These are phyloP conservation scores for Xerus inauris DNA, from an alignment of 2,113 vertebrate genomes.

Conservation along the genomic window DNA sequence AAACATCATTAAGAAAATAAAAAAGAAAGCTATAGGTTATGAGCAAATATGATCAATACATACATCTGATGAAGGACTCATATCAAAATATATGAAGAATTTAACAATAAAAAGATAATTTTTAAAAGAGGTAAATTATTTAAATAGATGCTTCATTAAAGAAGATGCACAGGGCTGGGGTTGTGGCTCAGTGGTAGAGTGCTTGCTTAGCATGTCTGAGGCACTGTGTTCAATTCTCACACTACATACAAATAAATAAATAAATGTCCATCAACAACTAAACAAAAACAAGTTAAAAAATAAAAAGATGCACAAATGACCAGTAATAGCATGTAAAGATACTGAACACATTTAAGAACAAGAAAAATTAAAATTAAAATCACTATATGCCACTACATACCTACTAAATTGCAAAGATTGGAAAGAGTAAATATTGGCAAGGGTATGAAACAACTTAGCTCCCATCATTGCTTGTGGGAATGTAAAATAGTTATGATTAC, in stretches of 20 bases:
- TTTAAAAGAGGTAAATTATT: background rate
- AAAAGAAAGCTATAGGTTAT: background rate
- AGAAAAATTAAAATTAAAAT: slow-evolving; percentile 36
- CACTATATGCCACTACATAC: background rate
- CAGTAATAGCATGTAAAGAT: slow-evolving; percentile 12
- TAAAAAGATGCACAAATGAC: background rate
- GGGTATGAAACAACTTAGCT: background rate
- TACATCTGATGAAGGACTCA: background rate
- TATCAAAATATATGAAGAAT: slow-evolving; percentile 17
- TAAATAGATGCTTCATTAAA: background rate
- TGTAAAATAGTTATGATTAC: background rate
- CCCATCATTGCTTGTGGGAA: background rate
- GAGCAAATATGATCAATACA: background rate
- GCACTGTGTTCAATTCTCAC: too few species aligned
- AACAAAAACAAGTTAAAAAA: too few species aligned
- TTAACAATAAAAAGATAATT: background rate
- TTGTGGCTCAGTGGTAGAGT: too few species aligned
- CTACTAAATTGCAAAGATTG: background rate
- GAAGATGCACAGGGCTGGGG: background rate
- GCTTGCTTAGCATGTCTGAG: too few species aligned
- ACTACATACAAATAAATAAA: too few species aligned
- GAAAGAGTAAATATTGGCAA: slow-evolving; percentile 15
- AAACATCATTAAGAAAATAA: slow-evolving; percentile 19
- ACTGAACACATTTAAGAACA: background rate
- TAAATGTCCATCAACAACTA: too few species aligned